Evolutionary conservation across 2,113 vertebrate genomes (phyloP).

Genomic region (Morphnarchus princeps): DNA sequence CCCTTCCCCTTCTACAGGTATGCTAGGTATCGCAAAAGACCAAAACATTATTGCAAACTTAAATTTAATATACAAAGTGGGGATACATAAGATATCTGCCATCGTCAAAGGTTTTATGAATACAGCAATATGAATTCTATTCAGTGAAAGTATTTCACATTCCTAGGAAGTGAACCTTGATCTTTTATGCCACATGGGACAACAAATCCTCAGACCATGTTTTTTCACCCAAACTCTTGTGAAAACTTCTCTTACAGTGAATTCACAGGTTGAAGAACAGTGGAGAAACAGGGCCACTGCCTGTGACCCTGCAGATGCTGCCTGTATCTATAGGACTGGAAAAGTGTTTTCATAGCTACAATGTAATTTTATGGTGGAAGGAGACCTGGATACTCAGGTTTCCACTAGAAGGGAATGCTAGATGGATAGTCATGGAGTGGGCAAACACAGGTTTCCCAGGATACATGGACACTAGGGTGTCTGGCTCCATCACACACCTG

Average conservation of each 20-base stretch:
- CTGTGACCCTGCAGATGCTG: not conserved
- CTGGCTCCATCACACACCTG: not conserved
- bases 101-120: not conserved
- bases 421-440: not conserved
- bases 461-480: not conserved
- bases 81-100: not conserved
- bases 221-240: not conserved
- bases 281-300: not conserved
- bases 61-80: not conserved
- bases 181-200: not conserved
- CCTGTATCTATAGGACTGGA: not conserved
- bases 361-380: not conserved
- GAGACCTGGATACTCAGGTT: not conserved
- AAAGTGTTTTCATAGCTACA: not conserved
- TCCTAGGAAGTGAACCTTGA: not conserved
- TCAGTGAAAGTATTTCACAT: not conserved
- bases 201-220: not conserved
- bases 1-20: not conserved
- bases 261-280: not conserved
- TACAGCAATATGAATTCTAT: not conserved
- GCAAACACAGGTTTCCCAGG: not conserved
- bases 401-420: not conserved
- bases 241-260: not conserved
- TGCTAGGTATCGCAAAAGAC: not conserved
- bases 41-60: not conserved